phyloP scores from a whole-genome alignment of 2,888 invertebrate genomes.

The Phortica magna region DNA sequence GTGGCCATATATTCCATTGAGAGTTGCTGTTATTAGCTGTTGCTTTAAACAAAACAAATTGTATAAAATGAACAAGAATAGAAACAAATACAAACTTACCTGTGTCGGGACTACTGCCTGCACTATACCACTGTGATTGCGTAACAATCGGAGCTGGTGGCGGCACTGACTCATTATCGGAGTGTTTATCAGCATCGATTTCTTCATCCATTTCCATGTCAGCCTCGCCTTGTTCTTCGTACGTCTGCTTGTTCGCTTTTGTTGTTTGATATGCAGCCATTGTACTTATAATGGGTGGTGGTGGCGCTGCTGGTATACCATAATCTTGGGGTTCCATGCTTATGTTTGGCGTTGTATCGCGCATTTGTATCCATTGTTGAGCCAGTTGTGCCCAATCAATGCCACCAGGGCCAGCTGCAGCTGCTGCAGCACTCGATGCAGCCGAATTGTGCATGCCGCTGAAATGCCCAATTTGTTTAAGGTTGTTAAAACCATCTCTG shows the following conservation, averaged over 20 bases:
- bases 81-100: neutral
- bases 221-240: conserved; percentile 87
- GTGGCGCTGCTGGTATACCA: conserved; percentile 80
- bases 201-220: conserved; percentile 92
- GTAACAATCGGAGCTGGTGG: conserved; percentile 57
- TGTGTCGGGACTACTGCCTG: neutral
- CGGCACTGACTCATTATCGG: conserved; percentile 41
- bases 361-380: conserved; percentile 99
- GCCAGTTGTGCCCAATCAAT: conserved; percentile 98
- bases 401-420: conserved; percentile 80
- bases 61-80: neutral
- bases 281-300: conserved; percentile 77
- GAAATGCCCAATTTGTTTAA: conserved; percentile 84
- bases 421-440: neutral
- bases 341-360: conserved; percentile 77
- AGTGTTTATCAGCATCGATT: conserved; percentile 77
- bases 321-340: conserved; percentile 47
- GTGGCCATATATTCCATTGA: conserved; percentile 52
- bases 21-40: neutral
- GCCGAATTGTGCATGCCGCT: conserved; percentile 68
- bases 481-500: conserved; percentile 69
- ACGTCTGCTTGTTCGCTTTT: conserved; percentile 37
- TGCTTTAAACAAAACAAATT: conserved; percentile 26
- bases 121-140: conserved; percentile 57
- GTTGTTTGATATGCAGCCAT: conserved; percentile 49